These are phyloP conservation scores for Tanypteryx hageni DNA, from an alignment of 2,888 invertebrate species.

Conservation along the genomic window DNA sequence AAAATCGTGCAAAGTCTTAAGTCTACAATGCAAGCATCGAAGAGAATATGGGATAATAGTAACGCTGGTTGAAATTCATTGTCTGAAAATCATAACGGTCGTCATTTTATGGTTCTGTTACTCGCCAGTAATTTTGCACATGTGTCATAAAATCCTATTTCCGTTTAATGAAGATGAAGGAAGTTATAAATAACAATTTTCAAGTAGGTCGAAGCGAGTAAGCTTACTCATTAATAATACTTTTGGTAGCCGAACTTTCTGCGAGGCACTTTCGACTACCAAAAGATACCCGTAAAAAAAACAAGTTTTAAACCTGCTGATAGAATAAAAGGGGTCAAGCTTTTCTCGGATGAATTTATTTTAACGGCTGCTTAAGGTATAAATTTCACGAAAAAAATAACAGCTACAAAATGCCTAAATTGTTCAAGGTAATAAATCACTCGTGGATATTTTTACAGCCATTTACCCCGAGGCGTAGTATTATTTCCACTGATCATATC, in stretches of 20 bases:
- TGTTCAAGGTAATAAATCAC: neutral
- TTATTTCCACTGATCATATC: slow-evolving; percentile 6
- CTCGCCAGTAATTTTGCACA: neutral
- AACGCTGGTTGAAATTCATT: neutral
- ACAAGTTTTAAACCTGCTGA: slow-evolving; percentile 11
- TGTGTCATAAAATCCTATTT: slow-evolving; percentile 26
- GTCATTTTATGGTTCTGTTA: neutral
- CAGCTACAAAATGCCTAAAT: neutral
- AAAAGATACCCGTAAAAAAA: neutral
- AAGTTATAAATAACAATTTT: neutral
- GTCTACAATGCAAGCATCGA: no score
- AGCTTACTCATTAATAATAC: neutral
- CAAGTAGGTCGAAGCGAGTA: neutral
- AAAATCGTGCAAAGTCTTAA: no score
- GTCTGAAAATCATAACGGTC: neutral
- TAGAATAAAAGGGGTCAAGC: slow-evolving; percentile 6
- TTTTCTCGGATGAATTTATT: neutral
- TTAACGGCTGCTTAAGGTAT: neutral
- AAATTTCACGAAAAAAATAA: neutral
- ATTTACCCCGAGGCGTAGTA: neutral
- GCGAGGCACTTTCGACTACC: neutral
- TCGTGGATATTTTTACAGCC: neutral
- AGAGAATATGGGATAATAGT: neutral
- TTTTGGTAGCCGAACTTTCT: neutral
- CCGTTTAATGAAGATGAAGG: slow-evolving; percentile 10